phyloP scores from a whole-genome alignment of 2,888 invertebrate genomes.

The Nebria brevicollis region DNA sequence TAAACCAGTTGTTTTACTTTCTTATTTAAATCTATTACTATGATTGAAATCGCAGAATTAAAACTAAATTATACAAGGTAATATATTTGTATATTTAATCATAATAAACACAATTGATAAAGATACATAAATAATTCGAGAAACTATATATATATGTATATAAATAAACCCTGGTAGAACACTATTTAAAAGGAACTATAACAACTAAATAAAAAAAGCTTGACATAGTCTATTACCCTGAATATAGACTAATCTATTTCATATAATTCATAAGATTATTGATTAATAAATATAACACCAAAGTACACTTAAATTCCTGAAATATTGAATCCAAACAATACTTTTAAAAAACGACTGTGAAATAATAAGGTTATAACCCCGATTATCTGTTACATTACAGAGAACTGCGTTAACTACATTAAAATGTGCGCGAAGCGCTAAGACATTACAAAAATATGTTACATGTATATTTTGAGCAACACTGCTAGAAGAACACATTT shows the following conservation, averaged over 20 bases:
- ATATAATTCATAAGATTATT: neutral
- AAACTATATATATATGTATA: neutral
- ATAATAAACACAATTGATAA: neutral
- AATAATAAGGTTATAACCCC: no score
- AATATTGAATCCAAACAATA: neutral
- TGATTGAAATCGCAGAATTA: neutral
- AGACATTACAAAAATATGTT: neutral
- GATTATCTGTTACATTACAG: neutral
- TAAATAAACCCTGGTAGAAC: neutral
- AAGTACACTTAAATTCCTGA: neutral
- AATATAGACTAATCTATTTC: neutral
- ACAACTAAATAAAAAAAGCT: neutral
- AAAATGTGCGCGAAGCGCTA: neutral
- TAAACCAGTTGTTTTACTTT: no score
- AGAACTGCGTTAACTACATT: no score
- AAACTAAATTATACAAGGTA: constrained; percentile 2
- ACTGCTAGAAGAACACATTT: neutral
- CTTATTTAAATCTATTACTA: no score
- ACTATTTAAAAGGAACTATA: neutral
- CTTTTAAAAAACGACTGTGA: no score
- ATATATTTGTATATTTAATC: constrained; percentile 7
- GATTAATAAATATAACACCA: neutral
- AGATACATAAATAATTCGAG: constrained; percentile 10
- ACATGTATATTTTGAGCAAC: neutral
- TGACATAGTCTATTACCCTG: neutral